phyloP scores from a whole-genome alignment of 2,797 vertebrate genomes.

The Neoniphon sammara region DNA sequence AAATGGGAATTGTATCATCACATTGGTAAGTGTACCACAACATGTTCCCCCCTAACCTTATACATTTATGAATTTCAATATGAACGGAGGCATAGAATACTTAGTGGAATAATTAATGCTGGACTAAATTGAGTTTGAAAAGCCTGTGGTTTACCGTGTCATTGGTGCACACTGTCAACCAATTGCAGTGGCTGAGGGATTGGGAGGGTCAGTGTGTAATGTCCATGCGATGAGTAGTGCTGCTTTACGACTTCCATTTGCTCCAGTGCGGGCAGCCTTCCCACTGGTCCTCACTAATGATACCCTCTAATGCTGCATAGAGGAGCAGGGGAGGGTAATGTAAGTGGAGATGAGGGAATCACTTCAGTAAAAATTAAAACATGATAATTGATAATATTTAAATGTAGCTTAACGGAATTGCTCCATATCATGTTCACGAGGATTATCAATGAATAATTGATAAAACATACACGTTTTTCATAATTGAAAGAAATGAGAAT shows the following conservation, averaged over 20 bases:
- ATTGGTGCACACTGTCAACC: constrained; percentile 77
- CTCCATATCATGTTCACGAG: constrained; percentile 63
- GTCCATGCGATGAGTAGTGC: constrained; percentile 77
- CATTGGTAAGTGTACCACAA: constrained; percentile 74
- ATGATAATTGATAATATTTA: constrained; percentile 81
- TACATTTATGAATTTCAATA: constrained; percentile 78
- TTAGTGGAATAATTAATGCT: constrained; percentile 83
- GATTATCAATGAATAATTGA: constrained; percentile 74
- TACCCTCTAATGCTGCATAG: constrained; percentile 77
- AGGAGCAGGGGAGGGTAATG: constrained; percentile 71
- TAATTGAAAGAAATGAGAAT: constrained; percentile 46
- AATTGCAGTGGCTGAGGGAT: constrained; percentile 75
- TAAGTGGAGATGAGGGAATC: constrained; percentile 75
- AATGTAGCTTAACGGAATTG: constrained; percentile 69
- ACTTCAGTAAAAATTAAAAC: constrained; percentile 80
- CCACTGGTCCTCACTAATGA: constrained; percentile 80
- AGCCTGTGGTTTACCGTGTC: constrained; percentile 79
- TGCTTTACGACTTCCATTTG: constrained; percentile 84
- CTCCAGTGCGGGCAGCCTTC: constrained; percentile 73
- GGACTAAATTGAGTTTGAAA: constrained; percentile 82
- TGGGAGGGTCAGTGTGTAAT: constrained; percentile 81
- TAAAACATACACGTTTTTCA: constrained; percentile 54
- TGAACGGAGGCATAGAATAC: constrained; percentile 73
- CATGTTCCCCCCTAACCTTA: constrained; percentile 72
- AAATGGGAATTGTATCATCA: constrained; percentile 80